These are phyloP conservation scores for Poeciliopsis paucimaculata DNA, from an alignment of 2,797 vertebrate species.

Conservation along the genomic window DNA sequence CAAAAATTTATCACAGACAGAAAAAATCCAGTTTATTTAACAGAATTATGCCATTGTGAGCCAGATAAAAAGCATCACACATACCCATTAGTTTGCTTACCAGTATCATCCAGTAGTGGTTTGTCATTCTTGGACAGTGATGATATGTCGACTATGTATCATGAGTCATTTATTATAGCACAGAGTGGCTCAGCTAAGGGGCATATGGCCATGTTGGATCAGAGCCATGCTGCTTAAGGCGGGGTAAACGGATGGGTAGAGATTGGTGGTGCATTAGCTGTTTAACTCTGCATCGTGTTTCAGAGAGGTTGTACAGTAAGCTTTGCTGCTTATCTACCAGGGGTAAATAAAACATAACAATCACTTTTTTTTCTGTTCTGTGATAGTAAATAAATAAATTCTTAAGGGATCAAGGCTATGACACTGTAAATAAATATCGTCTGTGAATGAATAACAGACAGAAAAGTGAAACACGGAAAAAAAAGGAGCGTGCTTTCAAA, in stretches of 20 bases:
- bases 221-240: constrained; percentile 68
- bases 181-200: constrained; percentile 68
- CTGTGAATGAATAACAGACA: constrained; percentile 38
- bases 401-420: constrained; percentile 39
- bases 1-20: not conserved
- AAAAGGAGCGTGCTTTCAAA: constrained; percentile 27
- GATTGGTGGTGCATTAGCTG: constrained; percentile 60
- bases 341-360: constrained; percentile 55
- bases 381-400: constrained; percentile 32
- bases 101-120: constrained; percentile 28
- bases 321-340: constrained; percentile 55
- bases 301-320: constrained; percentile 42
- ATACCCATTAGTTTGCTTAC: constrained; percentile 1
- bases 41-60: constrained; percentile 9
- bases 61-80: constrained; percentile 16
- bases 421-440: constrained; percentile 49
- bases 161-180: constrained; percentile 61
- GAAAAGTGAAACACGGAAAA: constrained; percentile 27
- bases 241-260: constrained; percentile 64
- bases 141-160: constrained; percentile 55
- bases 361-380: constrained; percentile 27
- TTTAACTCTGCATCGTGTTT: constrained; percentile 46
- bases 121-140: constrained; percentile 36
- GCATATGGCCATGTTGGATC: constrained; percentile 76
- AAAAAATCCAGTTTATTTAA: constrained; percentile 8